Conservation (phyloP, 1,140 invertebrate genomes). For the Amphibalanus amphitrite region DNA sequence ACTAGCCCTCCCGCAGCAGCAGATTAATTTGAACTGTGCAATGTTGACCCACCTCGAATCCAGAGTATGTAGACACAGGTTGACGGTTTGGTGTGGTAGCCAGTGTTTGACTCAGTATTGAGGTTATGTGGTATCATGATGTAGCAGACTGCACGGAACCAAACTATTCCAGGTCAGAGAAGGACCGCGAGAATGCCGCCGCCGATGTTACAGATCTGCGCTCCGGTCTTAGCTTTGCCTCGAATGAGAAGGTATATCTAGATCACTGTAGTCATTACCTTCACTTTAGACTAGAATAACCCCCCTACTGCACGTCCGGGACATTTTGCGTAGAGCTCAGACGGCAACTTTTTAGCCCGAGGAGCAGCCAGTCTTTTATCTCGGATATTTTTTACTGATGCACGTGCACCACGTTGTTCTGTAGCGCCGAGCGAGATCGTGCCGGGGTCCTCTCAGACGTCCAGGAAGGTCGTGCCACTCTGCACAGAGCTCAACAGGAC, state of each 20-base stretch:
- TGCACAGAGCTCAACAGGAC: not conserved
- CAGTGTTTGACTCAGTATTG: not conserved
- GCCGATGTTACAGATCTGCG: not conserved
- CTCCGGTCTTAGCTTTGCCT: not conserved
- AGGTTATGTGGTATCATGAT: not conserved
- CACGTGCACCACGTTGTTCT: not conserved
- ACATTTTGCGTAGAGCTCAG: too few relatives aligned
- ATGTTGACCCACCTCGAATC: too few relatives aligned
- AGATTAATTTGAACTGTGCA: too few relatives aligned
- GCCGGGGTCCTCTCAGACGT: not conserved
- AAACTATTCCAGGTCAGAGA: not conserved
- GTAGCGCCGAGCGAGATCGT: not conserved
- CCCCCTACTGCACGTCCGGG: too few relatives aligned
- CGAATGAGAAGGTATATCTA: not conserved
- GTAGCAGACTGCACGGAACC: not conserved
- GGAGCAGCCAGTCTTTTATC: too few relatives aligned
- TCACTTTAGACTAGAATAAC: too few relatives aligned
- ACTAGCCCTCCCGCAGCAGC: too few relatives aligned
- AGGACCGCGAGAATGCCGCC: not conserved
- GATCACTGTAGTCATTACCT: too few relatives aligned
- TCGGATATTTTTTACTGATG: not conserved
- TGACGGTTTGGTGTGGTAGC: too few relatives aligned
- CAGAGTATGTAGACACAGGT: too few relatives aligned
- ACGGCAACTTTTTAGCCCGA: too few relatives aligned
- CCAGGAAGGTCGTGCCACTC: not conserved